phyloP scores from a whole-genome alignment of 2,113 vertebrate species.

The Beaufortia kweichowensis region DNA sequence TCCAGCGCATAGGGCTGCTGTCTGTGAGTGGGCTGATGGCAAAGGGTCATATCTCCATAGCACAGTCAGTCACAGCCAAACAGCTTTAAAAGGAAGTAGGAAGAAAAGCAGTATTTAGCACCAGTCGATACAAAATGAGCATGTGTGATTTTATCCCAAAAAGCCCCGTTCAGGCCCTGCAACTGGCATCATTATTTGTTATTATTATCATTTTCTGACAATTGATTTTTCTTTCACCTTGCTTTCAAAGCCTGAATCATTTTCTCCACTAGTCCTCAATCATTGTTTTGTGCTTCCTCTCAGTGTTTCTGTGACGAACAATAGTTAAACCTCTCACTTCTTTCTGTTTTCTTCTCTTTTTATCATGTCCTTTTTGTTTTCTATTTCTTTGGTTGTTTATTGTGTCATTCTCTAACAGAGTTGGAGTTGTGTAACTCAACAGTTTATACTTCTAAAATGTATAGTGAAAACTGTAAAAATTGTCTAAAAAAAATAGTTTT shows the following conservation, averaged over 20 bases:
- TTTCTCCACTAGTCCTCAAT: conserved; percentile 31
- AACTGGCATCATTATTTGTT: conserved; percentile 65
- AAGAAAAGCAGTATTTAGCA: conserved; percentile 42
- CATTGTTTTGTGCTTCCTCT: conserved; percentile 14
- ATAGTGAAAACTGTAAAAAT: too few relatives aligned
- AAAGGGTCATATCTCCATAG: conserved; percentile 14
- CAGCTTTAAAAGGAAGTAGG: conserved; percentile 2
- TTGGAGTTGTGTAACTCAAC: background rate
- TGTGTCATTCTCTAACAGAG: background rate
- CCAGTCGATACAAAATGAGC: conserved; percentile 67
- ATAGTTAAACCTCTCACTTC: conserved; percentile 3
- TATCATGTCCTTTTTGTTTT: conserved; percentile 6
- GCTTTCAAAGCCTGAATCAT: conserved; percentile 57
- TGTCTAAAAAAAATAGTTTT: too few relatives aligned
- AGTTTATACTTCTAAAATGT: background rate
- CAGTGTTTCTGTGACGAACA: conserved; percentile 2
- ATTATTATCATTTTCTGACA: conserved; percentile 66
- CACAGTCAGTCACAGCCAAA: background rate
- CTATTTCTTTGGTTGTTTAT: conserved; percentile 4
- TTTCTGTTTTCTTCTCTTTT: conserved; percentile 17
- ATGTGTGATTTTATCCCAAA: conserved; percentile 61
- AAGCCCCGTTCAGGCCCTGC: conserved; percentile 61
- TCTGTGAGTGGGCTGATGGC: conserved; percentile 18
- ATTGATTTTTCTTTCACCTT: conserved; percentile 59
- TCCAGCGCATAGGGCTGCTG: background rate